Evolutionary conservation across 2,888 invertebrate species (phyloP), one percentile per base, ranked within the genome.

Genomic region (Agrenia bidenticulata): DNA sequence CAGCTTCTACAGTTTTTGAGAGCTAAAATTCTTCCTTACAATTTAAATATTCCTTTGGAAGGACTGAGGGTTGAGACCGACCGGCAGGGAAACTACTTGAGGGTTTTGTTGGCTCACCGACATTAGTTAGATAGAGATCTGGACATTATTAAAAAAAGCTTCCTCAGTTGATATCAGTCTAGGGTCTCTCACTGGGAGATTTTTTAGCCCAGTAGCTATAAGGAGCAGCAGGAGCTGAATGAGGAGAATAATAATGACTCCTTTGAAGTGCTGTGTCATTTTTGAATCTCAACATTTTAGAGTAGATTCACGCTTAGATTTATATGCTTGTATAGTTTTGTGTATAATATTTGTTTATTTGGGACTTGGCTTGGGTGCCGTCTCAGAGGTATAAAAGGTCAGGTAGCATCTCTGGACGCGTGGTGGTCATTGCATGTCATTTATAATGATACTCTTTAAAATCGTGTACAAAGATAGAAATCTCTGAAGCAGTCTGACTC

Each of bases 171-270:
- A 5, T 45, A 7, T 19, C 15, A 2, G 37, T 9, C 21, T 19
- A 24, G 24, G 45, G n/a, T 27, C 27, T 41, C 21, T 11, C 24
- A 24, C 27, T 37, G 39, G 32, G 7, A 24, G 41, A 17, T 54
- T 26, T 56, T 19, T 53, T n/a, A 26, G 41, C 24, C 53, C 56
- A 23, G 64, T 59, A 59, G 59, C 59, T 51, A 50, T 37, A 41
- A 57, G 26, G 24, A 59, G 23, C 59, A 58, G 64, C 53, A 59
- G 58, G 58, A 42, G 59, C 37, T 37, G 53, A 63, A 63, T 58
- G 63, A 63, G 58, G 56, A 55, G 59, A 64, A 64, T 64, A 64
- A 58, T 64, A 64, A 64, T 64, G 53, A 41, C 58, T 51, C 49
- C 32, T 32, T 11, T 32, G 32, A 32, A 4, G 32, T 63, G 64